Conservation (phyloP, 2,113 vertebrate species). For the Bufo bufo region DNA sequence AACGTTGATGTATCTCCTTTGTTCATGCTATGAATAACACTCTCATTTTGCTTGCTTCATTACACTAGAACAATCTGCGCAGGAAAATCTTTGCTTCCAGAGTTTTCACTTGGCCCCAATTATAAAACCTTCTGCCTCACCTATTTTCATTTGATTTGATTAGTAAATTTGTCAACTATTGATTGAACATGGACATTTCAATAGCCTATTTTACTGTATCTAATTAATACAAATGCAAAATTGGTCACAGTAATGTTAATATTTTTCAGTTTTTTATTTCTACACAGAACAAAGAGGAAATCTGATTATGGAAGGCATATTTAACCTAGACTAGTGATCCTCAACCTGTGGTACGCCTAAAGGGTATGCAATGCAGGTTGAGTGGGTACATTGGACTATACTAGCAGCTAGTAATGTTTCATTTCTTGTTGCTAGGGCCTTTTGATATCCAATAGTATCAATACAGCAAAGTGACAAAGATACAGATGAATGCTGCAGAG, state of each 20-base stretch:
- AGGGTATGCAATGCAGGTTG: too few species aligned
- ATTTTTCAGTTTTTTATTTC: background rate
- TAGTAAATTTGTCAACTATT: constrained; percentile 64
- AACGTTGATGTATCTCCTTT: constrained; percentile 68
- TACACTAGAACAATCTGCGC: constrained; percentile 73
- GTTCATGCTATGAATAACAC: constrained; percentile 66
- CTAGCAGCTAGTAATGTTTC: too few species aligned
- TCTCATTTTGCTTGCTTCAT: constrained; percentile 65
- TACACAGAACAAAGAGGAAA: background rate
- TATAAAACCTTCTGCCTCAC: constrained; percentile 67
- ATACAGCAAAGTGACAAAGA: too few species aligned
- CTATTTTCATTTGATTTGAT: constrained; percentile 69
- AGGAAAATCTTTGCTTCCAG: constrained; percentile 68
- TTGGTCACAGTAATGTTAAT: background rate
- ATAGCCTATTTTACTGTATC: constrained; percentile 48
- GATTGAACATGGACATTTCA: constrained; percentile 56
- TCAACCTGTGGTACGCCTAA: too few species aligned
- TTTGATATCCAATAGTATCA: too few species aligned
- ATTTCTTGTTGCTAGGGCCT: too few species aligned
- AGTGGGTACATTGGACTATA: too few species aligned
- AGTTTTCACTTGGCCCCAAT: constrained; percentile 67
- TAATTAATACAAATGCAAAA: constrained; percentile 2
- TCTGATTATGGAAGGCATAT: background rate
- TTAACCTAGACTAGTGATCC: background rate
- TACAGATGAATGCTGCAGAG: too few species aligned